Evolutionary conservation across 2,888 invertebrate genomes (phyloP).

Genomic region (Zootermopsis nevadensis): DNA sequence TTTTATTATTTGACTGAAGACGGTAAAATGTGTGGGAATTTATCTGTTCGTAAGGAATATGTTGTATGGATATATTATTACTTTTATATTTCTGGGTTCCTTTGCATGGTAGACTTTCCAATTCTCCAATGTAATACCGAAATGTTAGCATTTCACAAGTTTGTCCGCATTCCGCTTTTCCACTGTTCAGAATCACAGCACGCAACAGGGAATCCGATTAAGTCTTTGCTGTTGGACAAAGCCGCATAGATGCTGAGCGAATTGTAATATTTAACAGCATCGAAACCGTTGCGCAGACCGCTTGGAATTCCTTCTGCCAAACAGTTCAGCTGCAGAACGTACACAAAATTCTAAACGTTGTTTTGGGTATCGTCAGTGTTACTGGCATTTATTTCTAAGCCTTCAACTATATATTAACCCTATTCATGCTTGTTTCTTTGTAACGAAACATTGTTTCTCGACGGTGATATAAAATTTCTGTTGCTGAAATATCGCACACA

Average conservation of each 20-base stretch:
- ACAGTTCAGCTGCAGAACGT: neutral
- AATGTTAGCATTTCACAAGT: neutral
- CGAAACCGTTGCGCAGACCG: neutral
- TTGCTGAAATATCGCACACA: no score
- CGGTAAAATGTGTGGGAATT: no score
- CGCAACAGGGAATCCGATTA: constrained; percentile 17
- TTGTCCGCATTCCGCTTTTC: neutral
- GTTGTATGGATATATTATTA: neutral
- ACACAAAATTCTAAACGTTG: neutral
- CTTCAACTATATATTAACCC: no score
- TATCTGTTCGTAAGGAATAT: no score
- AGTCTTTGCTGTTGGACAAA: constrained; percentile 22
- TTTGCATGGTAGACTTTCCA: neutral
- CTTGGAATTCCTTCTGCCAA: neutral
- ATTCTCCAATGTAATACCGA: neutral
- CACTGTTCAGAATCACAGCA: neutral
- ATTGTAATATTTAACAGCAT: constrained; percentile 1
- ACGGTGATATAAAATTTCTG: no score
- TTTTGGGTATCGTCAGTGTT: neutral
- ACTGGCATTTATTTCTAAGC: neutral
- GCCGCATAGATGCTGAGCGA: constrained; percentile 17
- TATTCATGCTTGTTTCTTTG: no score
- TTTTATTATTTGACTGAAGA: no score
- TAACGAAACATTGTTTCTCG: no score
- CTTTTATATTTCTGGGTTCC: neutral